Base-by-base conservation (phyloP, 2,888 invertebrate genomes). In the Clitarchus hookeri region DNA sequence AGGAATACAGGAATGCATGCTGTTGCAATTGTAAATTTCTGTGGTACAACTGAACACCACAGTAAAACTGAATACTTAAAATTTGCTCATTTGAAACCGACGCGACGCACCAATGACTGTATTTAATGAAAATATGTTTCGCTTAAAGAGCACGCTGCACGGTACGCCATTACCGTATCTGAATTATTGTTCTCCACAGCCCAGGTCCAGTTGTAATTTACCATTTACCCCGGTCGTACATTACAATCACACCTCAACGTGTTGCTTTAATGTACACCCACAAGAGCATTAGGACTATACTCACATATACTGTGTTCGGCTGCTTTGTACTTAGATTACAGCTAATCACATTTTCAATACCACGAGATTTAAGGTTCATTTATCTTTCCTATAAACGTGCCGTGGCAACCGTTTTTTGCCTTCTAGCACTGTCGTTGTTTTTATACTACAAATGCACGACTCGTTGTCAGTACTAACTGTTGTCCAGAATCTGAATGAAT, bases 141-240 rank as follows among this genome's bases (percentile, higher is more conserved):
- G 23, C 65, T 11, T 65, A n/a, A 65, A 65, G 65, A 65, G 65
- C 65, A 65, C 23, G 23, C n/a, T 12, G 65, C n/a, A n/a, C 65
- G 65, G n/a, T 23, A n/a, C 23, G n/a, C 65, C 65, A 65, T 65
- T 65, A 65, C 19, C n/a, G 65, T 23, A 65, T n/a, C n/a, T 65
- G 65, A 65, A 65, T 65, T 65, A 65, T 65, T 65, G 65, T 65
- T 65, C 65, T 65, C 12, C 65, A 65, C 65, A 65, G 65, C n/a
- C 23, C 65, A 65, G 65, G 65, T 23, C 65, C 65, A n/a, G 23
- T 65, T 1, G n/a, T 65, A 65, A 65, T 65, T 65, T 65, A 65
- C 65, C 65, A 65, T n/a, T n/a, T 65, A 23, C 23, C 65, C 2
- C 65, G 65, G 65, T 23, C 65, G 16, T 65, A n/a, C 65, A n/a